Evolutionary conservation across 2,113 vertebrate genomes (phyloP), one percentile per base, ranked within the genome.

Genomic region (pig (Sus scrofa)): DNA sequence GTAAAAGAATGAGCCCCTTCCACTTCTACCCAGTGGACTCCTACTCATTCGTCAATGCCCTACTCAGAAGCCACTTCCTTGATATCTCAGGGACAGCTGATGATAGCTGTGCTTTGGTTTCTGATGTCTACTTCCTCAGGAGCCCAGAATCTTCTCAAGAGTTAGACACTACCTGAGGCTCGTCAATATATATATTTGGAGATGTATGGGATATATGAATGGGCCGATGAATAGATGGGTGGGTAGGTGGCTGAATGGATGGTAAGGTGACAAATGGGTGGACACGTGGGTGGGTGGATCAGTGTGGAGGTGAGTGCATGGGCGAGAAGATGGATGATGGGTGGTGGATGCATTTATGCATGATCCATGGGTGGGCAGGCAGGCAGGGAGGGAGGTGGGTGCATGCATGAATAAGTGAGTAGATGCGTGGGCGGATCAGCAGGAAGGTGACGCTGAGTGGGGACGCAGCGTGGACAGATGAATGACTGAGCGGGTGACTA

Each of bases 131-230:
- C 14, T 56, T 83, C 54, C 22, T 22, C 39, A 58, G 20, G 70
- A 86, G 65, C 70, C 20, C 24, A 88, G 94, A 77, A 65, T 58
- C 44, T 85, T 89, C 84, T 95, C 77, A 73, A 71, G 56, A 84
- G 18, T 22, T n/a, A 19, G 6, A 63, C 22, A 11, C 56, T 65
- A n/a, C 22, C 15, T 65, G n/a, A 24, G 44, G 9, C 2, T 54
- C 9, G 13, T 75, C 39, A 44, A 2, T 32, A 44, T 15, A 44
- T 11, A 26, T 3, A 2, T 39, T 50, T 73, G 34, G 65, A 73
- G 19, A 58, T 24, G 52, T 30, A 14, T 56, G 26, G 1, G 54
- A 26, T 27, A 34, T 20, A 3, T 34, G 39, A 6, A 9, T 71
- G 52, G 39, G 34, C 12, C 1, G 16, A 20, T 39, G 68, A 34